Evolutionary conservation across 2,797 vertebrate species (phyloP).

Genomic region (Odontamblyopus rebecca): DNA sequence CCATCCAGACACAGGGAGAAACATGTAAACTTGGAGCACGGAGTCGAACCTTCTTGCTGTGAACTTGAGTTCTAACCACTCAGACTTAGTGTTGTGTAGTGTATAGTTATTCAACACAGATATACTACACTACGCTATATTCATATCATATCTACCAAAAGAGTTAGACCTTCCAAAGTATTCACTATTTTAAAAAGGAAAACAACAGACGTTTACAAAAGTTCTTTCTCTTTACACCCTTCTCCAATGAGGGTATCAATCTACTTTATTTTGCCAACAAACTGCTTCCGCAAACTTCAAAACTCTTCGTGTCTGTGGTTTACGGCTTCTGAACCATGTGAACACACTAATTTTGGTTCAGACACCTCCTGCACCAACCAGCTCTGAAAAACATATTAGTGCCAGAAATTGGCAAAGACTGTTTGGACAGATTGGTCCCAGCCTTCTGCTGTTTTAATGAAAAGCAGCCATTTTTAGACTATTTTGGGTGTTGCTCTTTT

Average conservation of each 20-base stretch:
- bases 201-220: neutral
- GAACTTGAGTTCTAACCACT: no score
- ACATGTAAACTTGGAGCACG: no score
- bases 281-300: neutral
- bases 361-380: slow-evolving; percentile 12
- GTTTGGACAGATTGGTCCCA: slow-evolving; percentile 10
- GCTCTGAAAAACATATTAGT: slow-evolving; percentile 13
- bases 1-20: no score
- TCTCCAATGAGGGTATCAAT: neutral
- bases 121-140: no score
- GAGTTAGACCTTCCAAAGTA: neutral
- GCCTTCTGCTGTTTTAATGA: slow-evolving; percentile 15
- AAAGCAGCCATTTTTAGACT: slow-evolving; percentile 17
- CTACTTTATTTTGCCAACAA: neutral
- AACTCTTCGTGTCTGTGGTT: neutral
- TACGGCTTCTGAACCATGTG: neutral
- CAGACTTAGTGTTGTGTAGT: no score
- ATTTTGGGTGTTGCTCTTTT: slow-evolving; percentile 10
- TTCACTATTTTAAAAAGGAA: neutral
- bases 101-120: no score
- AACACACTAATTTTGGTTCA: slow-evolving; percentile 7
- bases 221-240: neutral
- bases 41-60: no score
- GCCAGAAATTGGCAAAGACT: slow-evolving; percentile 11
- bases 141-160: no score